These are phyloP conservation scores for Epinephelus moara DNA, from an alignment of 2,113 vertebrate species.

Conservation along the genomic window DNA sequence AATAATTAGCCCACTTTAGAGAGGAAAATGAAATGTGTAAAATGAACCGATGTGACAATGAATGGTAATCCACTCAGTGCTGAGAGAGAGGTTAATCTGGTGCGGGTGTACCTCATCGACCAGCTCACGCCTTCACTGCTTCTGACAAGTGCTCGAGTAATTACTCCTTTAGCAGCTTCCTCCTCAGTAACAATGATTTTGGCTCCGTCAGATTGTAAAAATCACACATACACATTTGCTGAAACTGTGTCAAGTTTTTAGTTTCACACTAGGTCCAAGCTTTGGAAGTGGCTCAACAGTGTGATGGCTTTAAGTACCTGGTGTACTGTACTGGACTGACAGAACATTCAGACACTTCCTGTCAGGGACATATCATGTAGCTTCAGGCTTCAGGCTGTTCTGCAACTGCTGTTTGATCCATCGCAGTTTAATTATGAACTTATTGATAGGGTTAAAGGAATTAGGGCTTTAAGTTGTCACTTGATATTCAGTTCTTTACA, in stretches of 20 bases:
- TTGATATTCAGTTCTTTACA: neutral
- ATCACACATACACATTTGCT: slow-evolving; percentile 56
- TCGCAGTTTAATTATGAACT: too few relatives aligned
- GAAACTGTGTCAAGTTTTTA: slow-evolving; percentile 54
- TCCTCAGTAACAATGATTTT: slow-evolving; percentile 33
- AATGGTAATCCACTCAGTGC: neutral
- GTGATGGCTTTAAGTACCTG: slow-evolving; percentile 31
- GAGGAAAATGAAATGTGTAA: neutral
- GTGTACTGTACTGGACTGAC: slow-evolving; percentile 1
- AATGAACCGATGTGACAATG: neutral
- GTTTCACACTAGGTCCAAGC: slow-evolving; percentile 53
- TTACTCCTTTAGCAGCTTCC: slow-evolving; percentile 7
- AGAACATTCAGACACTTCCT: neutral
- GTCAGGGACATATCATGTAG: neutral
- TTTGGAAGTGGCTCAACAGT: slow-evolving; percentile 35
- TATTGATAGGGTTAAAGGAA: neutral
- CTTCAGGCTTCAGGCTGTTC: neutral
- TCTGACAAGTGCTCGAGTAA: neutral
- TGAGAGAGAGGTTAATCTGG: neutral
- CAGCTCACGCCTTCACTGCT: neutral
- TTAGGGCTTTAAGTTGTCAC: neutral
- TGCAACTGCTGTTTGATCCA: too few relatives aligned
- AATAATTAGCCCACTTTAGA: neutral
- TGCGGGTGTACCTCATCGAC: neutral
- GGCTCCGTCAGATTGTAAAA: slow-evolving; percentile 36